phyloP scores from a whole-genome alignment of 2,888 invertebrate genomes.

The Metalampra italica region DNA sequence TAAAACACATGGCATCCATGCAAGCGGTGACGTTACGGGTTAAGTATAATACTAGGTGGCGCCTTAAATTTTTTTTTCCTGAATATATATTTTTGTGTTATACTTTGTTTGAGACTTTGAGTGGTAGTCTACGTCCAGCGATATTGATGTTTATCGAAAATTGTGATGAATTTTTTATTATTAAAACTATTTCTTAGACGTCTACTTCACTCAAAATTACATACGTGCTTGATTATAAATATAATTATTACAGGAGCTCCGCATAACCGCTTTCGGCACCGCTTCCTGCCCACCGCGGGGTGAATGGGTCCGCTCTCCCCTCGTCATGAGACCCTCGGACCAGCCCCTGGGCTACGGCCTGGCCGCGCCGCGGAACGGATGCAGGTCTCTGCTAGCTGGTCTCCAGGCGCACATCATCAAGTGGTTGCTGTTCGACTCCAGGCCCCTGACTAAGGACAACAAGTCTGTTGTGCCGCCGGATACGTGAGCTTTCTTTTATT shows the following conservation, averaged over 20 bases:
- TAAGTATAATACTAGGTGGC: too few species aligned
- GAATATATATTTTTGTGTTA: too few species aligned
- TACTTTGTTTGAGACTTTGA: too few species aligned
- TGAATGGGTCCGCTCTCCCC: slow-evolving; percentile 84
- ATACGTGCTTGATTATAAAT: too few species aligned
- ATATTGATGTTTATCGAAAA: too few species aligned
- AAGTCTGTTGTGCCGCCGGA: slow-evolving; percentile 71
- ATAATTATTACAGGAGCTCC: slow-evolving; percentile 82
- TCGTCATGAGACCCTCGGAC: slow-evolving; percentile 80
- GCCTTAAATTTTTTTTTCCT: too few species aligned
- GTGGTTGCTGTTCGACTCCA: slow-evolving; percentile 81
- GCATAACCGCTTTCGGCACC: slow-evolving; percentile 81
- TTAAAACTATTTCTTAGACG: too few species aligned
- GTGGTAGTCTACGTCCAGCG: too few species aligned
- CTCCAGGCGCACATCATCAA: slow-evolving; percentile 85
- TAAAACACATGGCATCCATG: too few species aligned
- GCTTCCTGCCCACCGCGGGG: slow-evolving; percentile 83
- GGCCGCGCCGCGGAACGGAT: slow-evolving; percentile 82
- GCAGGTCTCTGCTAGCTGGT: slow-evolving; percentile 79
- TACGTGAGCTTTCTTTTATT: slow-evolving; percentile 53
- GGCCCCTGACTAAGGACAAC: slow-evolving; percentile 66
- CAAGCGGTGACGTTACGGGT: too few species aligned
- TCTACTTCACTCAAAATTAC: too few species aligned
- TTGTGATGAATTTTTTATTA: too few species aligned
- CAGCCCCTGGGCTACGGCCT: slow-evolving; percentile 81